Base-by-base conservation (phyloP, 37 sponge, comb jelly and placozoan genomes). In the Eunapius fragilis region DNA sequence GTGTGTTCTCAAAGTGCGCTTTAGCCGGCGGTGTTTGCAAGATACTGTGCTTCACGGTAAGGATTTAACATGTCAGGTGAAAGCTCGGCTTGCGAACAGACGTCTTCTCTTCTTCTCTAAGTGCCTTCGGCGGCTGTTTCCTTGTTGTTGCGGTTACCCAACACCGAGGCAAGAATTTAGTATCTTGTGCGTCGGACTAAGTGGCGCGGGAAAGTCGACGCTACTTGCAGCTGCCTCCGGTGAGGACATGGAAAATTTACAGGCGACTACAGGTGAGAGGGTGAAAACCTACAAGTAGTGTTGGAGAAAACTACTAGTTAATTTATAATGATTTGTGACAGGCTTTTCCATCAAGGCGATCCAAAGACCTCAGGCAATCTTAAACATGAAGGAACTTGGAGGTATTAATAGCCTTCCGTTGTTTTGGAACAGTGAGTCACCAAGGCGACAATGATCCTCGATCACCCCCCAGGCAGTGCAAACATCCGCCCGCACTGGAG, bases 151-250 rank as follows among this genome's bases (percentile, higher is more conserved):
- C 31, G 6, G 25, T 2, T 67, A 34, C 35, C 74, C 88, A 12
- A 78, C 72, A 0, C 87, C 83, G 6, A 80, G 77, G 37, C 85
- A 80, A 24, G 87, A 92, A 33, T 79, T 86, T 26, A 14, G 71
- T 32, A 84, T 89, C 25, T 69, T 95, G 1, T 92, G 93, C 68
- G 28, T 95, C 31, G 95, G 95, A 23, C 27, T 89, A 13, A 31
- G 58, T 22, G 95, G 95, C 25, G 87, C 90, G n/a, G 95, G 95
- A 7, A 95, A 95, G 76, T 92, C 95, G 76, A 89, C 92, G 23
- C 48, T 95, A 23, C 80, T 95, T 32, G 80, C 90, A 14, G 36
- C 48, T 7, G 27, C 83, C 24, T 70, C 90, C 30, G 87, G 86
- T 69, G 95, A 95, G 67, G 37, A 31, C 4, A 71, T 74, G 3